Conservation (phyloP, 2,113 vertebrate genomes). For the Isurus oxyrinchus region DNA sequence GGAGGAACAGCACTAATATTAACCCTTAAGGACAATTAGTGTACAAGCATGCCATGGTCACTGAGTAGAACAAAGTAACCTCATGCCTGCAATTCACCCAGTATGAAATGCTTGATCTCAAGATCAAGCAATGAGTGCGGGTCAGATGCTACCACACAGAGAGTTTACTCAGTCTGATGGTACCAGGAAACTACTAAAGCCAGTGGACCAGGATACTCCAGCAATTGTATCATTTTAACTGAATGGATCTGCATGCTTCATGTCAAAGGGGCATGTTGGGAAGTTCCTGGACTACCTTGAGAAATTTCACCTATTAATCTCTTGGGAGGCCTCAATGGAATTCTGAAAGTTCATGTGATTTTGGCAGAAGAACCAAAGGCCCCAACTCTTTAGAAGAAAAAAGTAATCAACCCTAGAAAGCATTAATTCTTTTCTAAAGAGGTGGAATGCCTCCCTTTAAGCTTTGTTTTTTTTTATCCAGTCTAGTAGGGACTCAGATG, state of each 20-base stretch:
- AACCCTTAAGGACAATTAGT: neutral
- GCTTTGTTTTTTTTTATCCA: neutral
- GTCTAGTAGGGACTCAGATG: neutral
- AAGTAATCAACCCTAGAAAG: neutral
- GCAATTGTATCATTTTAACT: neutral
- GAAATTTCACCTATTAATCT: neutral
- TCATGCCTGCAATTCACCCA: neutral
- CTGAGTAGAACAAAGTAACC: neutral
- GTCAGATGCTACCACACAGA: neutral
- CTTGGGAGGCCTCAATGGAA: neutral
- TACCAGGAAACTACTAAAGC: neutral
- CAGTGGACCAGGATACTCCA: neutral
- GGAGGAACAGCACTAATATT: neutral
- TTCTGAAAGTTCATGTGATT: neutral
- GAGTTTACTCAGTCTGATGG: neutral
- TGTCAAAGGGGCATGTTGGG: neutral
- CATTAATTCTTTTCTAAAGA: neutral
- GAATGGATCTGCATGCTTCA: neutral
- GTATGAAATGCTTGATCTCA: neutral
- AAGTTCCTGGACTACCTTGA: neutral
- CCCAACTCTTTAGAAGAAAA: neutral
- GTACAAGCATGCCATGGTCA: neutral
- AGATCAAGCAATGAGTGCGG: neutral
- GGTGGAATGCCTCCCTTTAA: neutral
- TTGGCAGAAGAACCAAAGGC: neutral